A percentile compares a stretch with the other conserved stretches of the same genome.
Conservation (phyloP, 2,888 invertebrate species). For the Tetranychus piercei region DNA sequence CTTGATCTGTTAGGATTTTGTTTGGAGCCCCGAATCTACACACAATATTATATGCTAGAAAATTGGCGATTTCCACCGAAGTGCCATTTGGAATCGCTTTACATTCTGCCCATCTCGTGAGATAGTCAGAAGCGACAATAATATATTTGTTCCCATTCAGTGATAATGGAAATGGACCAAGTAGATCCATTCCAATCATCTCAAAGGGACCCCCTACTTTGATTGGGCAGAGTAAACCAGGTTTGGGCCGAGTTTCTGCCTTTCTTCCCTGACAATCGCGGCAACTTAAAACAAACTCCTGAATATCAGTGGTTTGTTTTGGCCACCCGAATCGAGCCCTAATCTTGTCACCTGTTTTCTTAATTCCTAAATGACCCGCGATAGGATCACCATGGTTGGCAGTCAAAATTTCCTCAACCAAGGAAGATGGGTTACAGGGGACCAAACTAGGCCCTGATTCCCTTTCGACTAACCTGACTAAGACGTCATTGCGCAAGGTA, state of each 20-base stretch:
- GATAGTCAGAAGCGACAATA: slow-evolving; percentile 24
- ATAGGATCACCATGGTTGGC: not conserved
- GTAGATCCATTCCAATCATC: slow-evolving; percentile 23
- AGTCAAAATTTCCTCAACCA: not conserved
- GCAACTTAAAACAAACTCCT: not conserved
- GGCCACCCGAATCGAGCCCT: not conserved
- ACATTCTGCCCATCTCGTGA: slow-evolving; percentile 24
- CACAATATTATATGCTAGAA: slow-evolving; percentile 23
- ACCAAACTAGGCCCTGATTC: slow-evolving; percentile 2
- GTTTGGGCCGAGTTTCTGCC: not conserved
- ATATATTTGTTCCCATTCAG: slow-evolving; percentile 22
- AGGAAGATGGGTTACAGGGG: not conserved
- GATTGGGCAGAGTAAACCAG: not conserved
- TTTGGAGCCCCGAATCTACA: slow-evolving; percentile 22
- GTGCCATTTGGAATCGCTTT: slow-evolving; percentile 21
- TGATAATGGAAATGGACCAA: slow-evolving; percentile 22
- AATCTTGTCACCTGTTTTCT: not conserved
- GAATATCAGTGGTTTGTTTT: not conserved
- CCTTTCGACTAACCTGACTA: not conserved
- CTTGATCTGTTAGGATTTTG: not conserved
- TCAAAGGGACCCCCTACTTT: not conserved
- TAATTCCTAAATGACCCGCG: slow-evolving; percentile 9
- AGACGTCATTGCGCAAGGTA: not conserved
- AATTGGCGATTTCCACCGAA: slow-evolving; percentile 22
- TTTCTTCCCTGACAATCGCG: not conserved